Percentiles rank a stretch among this genome's conserved stretches.
Conservation (phyloP, 35 echinoderm and acorn worm species). For the Ptychodera flava region DNA sequence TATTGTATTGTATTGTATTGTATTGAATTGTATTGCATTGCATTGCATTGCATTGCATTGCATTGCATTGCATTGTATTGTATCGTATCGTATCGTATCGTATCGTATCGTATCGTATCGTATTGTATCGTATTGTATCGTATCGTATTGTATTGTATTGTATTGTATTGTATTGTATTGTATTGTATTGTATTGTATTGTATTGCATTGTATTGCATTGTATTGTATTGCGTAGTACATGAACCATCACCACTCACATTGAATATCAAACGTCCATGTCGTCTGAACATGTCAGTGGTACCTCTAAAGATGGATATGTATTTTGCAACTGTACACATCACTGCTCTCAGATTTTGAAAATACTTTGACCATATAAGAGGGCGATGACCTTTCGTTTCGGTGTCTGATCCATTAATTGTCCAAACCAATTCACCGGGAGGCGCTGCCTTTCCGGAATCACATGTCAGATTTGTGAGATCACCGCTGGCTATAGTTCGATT, state of each 20-base stretch:
- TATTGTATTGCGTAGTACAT: too few relatives aligned
- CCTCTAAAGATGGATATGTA: neutral
- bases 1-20: too few relatives aligned
- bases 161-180: too few relatives aligned
- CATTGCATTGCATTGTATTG: too few relatives aligned
- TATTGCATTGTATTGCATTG: too few relatives aligned
- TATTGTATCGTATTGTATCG: too few relatives aligned
- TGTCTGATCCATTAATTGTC: neutral
- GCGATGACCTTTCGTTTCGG: neutral
- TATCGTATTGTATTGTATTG: too few relatives aligned
- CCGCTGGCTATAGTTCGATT: neutral
- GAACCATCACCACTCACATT: neutral
- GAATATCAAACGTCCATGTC: neutral
- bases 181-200: too few relatives aligned
- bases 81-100: too few relatives aligned
- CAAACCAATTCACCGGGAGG: neutral
- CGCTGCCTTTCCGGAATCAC: neutral
- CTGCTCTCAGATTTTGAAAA: neutral
- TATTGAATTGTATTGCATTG: too few relatives aligned
- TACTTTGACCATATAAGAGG: neutral
- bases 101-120: too few relatives aligned
- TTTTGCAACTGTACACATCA: neutral
- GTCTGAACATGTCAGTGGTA: neutral
- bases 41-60: too few relatives aligned
- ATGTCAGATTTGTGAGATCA: neutral